These are phyloP conservation scores for Vidua chalybeata DNA, from an alignment of 2,113 vertebrate genomes.

Conservation along the genomic window DNA sequence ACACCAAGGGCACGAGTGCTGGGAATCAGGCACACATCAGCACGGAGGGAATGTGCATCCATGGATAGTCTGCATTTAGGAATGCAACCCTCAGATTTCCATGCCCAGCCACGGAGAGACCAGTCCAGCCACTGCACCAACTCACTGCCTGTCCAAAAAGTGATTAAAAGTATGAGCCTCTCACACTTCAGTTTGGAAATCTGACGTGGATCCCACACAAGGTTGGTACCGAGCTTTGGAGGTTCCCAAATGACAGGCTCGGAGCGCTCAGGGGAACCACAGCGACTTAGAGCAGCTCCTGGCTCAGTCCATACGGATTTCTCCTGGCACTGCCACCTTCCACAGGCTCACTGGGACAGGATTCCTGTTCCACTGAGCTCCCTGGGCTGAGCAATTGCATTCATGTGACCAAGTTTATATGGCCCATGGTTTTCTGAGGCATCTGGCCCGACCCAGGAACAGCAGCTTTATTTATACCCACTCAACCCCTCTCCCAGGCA, in stretches of 20 bases:
- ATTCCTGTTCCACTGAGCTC: background rate
- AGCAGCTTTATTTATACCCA: background rate
- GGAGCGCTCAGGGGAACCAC: background rate
- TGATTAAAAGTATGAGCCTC: rapidly evolving
- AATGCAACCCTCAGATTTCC: background rate
- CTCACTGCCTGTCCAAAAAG: too few species aligned
- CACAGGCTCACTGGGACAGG: rapidly evolving
- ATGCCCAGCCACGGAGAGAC: rapidly evolving
- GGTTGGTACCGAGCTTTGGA: background rate
- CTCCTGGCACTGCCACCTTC: background rate
- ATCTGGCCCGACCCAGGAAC: background rate
- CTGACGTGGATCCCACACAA: rapidly evolving
- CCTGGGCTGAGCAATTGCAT: rapidly evolving
- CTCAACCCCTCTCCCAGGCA: background rate
- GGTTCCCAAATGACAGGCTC: background rate
- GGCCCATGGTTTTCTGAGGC: background rate
- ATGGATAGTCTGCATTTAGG: rapidly evolving
- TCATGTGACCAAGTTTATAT: background rate
- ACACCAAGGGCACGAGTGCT: background rate
- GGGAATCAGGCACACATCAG: background rate
- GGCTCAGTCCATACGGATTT: rapidly evolving
- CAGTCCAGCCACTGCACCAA: background rate
- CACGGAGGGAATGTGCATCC: rapidly evolving
- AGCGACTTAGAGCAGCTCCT: rapidly evolving
- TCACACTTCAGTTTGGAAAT: background rate